A percentile compares a stretch with the other conserved stretches of the same genome.
These are phyloP conservation scores for Spodoptera exigua DNA, from an alignment of 2,888 invertebrate genomes.

Conservation along the genomic window DNA sequence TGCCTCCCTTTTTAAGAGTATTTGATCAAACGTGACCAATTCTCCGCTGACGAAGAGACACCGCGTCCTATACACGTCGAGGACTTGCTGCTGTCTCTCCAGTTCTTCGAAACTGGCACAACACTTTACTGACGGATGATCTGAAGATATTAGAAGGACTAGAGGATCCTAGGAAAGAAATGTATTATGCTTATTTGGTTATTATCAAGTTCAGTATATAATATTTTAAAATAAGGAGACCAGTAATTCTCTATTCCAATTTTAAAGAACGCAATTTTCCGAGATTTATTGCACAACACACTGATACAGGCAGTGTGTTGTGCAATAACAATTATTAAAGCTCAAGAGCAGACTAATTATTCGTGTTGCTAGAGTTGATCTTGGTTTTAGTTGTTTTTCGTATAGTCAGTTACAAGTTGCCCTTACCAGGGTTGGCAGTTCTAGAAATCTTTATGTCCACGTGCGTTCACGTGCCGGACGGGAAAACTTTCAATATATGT, in stretches of 20 bases:
- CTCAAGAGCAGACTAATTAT: too few species aligned
- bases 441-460: constrained; percentile 3
- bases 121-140: constrained; percentile 87
- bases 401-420: background rate
- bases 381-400: too few species aligned
- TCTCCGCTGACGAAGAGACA: constrained; percentile 87
- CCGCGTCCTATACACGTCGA: constrained; percentile 86
- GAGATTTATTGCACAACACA: too few species aligned
- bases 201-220: too few species aligned
- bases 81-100: constrained; percentile 82
- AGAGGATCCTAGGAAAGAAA: constrained; percentile 82
- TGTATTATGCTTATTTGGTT: background rate
- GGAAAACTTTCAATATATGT: background rate
- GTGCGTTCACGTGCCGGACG: background rate
- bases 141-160: constrained; percentile 85
- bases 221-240: too few species aligned
- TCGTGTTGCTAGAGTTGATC: too few species aligned
- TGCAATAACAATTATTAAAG: too few species aligned
- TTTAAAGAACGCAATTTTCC: too few species aligned
- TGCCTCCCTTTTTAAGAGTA: constrained; percentile 83
- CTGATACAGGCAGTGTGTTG: too few species aligned
- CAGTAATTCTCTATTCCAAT: too few species aligned
- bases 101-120: constrained; percentile 86
- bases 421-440: background rate
- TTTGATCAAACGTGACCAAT: constrained; percentile 84